Evolutionary conservation across 2,113 vertebrate genomes (phyloP).

Genomic region (Pyrgilauda ruficollis): DNA sequence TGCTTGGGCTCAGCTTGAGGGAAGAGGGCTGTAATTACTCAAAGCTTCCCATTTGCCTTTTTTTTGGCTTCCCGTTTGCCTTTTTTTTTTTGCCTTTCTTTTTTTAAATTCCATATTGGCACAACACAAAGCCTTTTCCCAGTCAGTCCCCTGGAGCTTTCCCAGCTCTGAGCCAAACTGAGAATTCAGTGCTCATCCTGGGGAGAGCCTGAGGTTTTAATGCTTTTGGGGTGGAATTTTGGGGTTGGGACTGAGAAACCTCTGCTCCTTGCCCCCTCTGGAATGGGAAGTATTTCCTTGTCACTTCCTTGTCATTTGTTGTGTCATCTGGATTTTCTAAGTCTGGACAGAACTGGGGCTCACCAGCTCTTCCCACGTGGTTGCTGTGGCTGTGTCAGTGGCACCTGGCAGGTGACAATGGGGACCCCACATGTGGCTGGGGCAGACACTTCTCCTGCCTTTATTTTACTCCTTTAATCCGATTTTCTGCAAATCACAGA

Average conservation of each 20-base stretch:
- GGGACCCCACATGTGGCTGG: background rate
- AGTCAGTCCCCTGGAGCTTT: background rate
- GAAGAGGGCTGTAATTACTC: conserved; percentile 32
- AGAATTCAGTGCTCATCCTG: background rate
- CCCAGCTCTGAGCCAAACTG: conserved; percentile 1
- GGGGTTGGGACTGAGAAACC: background rate
- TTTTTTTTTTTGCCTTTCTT: background rate
- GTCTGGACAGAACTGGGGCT: background rate
- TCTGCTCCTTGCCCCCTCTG: background rate
- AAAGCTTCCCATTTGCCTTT: background rate
- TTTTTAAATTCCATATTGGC: background rate
- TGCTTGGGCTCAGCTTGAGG: background rate
- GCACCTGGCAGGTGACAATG: background rate
- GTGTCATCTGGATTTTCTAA: background rate
- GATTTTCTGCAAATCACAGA: background rate
- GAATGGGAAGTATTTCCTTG: background rate
- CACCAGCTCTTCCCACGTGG: background rate
- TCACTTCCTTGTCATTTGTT: background rate
- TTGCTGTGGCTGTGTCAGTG: background rate
- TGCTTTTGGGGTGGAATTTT: background rate
- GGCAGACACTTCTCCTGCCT: background rate
- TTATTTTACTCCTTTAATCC: background rate
- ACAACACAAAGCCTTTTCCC: conserved; percentile 24
- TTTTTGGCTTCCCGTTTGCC: background rate
- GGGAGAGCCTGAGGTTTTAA: background rate